Evolutionary conservation across 1,140 invertebrate species (phyloP).

Genomic region (Drosophila bifasciata): DNA sequence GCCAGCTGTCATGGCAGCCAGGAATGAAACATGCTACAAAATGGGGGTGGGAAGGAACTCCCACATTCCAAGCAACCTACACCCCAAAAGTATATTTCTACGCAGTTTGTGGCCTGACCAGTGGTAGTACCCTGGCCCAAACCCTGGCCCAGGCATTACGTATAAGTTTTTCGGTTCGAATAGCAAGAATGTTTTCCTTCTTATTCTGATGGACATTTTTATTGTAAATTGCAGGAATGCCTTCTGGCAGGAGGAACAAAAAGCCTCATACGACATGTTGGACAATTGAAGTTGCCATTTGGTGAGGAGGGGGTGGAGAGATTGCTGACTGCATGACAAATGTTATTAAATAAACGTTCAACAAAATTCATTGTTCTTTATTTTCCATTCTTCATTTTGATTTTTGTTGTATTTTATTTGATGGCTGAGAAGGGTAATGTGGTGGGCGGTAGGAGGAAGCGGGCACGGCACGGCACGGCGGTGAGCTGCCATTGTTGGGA

Average conservation of each 20-base stretch:
- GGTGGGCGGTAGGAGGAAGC: background rate
- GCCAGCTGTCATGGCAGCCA: conserved; percentile 51
- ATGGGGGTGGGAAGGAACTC: too few relatives aligned
- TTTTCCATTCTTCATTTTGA: conserved; percentile 2
- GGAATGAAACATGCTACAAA: conserved; percentile 46
- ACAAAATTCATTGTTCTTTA: conserved; percentile 26
- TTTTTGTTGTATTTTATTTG: too few relatives aligned
- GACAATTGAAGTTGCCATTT: background rate
- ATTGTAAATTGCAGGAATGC: conserved; percentile 48
- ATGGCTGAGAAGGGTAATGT: conserved; percentile 5
- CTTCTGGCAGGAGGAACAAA: conserved; percentile 5
- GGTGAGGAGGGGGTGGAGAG: too few relatives aligned
- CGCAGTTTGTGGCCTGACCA: conserved; percentile 57
- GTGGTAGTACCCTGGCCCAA: too few relatives aligned
- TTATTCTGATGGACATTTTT: conserved; percentile 45
- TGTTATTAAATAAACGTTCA: conserved; percentile 56
- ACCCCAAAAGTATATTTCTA: conserved; percentile 54
- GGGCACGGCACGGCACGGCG: conserved; percentile 25
- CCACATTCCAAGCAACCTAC: conserved; percentile 58
- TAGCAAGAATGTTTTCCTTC: conserved; percentile 43
- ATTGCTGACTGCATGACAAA: conserved; percentile 26
- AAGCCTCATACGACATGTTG: conserved; percentile 34
- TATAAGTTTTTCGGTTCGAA: conserved; percentile 48
- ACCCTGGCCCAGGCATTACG: conserved; percentile 31
- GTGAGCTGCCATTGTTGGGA: conserved; percentile 53